These are phyloP conservation scores for Drosophila pectinifera DNA, from an alignment of 1,140 invertebrate genomes.

Conservation along the genomic window DNA sequence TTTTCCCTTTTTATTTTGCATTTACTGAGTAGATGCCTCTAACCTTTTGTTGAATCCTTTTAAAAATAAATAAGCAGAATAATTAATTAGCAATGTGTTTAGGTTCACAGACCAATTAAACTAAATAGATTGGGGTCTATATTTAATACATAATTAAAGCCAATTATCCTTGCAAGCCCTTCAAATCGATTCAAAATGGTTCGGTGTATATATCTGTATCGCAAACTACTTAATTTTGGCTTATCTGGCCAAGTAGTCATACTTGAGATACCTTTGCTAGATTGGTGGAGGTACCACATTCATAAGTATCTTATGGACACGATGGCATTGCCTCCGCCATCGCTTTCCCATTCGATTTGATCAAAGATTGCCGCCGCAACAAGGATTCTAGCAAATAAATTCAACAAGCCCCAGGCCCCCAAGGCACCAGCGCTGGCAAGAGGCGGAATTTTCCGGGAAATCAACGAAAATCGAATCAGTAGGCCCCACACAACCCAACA, in stretches of 20 bases:
- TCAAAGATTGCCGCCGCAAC: constrained; percentile 48
- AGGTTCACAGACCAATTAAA: too few species aligned
- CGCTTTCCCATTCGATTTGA: constrained; percentile 30
- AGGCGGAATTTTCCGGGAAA: constrained; percentile 34
- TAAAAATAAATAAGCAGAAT: too few species aligned
- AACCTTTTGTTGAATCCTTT: too few species aligned
- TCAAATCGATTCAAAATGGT: background rate
- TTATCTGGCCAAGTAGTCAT: constrained; percentile 6
- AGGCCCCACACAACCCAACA: constrained; percentile 1
- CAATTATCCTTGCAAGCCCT: background rate
- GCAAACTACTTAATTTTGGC: constrained; percentile 6
- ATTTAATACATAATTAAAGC: background rate
- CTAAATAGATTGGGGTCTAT: too few species aligned
- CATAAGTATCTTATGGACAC: constrained; percentile 35
- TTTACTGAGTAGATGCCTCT: too few species aligned
- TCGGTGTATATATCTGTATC: background rate
- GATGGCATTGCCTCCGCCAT: constrained; percentile 1
- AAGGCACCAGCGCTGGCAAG: constrained; percentile 17
- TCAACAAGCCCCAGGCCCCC: constrained; percentile 17
- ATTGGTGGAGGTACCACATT: constrained; percentile 6
- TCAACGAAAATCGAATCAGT: constrained; percentile 51
- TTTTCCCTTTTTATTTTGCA: too few species aligned
- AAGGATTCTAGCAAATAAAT: constrained; percentile 39
- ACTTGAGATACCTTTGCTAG: constrained; percentile 6
- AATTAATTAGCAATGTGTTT: too few species aligned